Evolutionary conservation across 2,888 invertebrate species (phyloP).

Genomic region (Ennomos erosarius): DNA sequence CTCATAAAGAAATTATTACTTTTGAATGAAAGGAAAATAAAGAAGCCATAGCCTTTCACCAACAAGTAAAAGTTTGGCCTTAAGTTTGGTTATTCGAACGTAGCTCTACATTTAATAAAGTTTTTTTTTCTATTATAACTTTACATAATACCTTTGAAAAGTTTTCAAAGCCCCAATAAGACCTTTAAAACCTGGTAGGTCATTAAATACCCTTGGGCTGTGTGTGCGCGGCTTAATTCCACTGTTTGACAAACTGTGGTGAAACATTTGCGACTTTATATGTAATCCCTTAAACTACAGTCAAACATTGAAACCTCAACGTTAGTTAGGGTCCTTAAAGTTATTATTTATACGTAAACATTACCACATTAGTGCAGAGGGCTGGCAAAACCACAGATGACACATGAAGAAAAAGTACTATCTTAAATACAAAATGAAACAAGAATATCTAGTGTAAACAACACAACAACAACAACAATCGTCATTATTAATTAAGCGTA

Average conservation of each 20-base stretch:
- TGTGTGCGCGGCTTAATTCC: conserved; percentile 15
- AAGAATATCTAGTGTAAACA: no score
- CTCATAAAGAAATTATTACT: no score
- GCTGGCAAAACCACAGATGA: background rate
- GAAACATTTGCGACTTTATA: conserved; percentile 26
- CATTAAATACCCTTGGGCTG: conserved; percentile 16
- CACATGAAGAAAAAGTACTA: no score
- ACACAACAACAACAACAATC: no score
- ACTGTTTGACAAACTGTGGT: conserved; percentile 28
- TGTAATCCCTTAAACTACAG: conserved; percentile 30
- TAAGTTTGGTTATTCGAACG: no score
- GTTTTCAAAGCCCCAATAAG: conserved; percentile 5
- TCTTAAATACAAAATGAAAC: no score
- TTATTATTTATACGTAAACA: conserved; percentile 20
- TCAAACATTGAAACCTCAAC: conserved; percentile 24
- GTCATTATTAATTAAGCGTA: no score
- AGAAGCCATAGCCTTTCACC: no score
- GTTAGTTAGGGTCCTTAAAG: conserved; percentile 20
- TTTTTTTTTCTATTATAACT: no score
- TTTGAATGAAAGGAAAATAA: no score
- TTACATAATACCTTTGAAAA: background rate
- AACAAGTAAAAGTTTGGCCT: no score
- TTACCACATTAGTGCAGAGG: conserved; percentile 2
- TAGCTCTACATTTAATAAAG: no score
- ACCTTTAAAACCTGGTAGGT: conserved; percentile 11